Conservation (phyloP, 2,888 invertebrate genomes). For the Eristalis arbustorum region DNA sequence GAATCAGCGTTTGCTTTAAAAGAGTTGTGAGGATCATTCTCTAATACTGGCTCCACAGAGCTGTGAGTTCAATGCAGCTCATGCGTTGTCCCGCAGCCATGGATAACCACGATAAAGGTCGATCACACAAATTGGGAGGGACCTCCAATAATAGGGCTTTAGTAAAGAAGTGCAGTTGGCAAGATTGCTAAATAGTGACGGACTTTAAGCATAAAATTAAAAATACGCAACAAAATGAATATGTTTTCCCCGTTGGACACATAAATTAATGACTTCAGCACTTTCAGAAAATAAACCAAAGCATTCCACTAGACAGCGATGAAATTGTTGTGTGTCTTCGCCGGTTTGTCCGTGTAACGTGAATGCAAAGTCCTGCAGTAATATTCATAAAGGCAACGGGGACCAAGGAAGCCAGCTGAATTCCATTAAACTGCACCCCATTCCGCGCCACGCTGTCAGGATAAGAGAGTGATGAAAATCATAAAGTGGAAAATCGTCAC, state of each 20-base stretch:
- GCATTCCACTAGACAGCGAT: not conserved
- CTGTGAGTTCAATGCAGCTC: no score
- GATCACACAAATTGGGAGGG: no score
- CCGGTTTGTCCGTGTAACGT: not conserved
- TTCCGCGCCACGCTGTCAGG: not conserved
- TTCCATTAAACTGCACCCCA: conserved; percentile 25
- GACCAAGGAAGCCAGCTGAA: conserved; percentile 42
- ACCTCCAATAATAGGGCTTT: no score
- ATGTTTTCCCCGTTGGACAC: not conserved
- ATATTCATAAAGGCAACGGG: conserved; percentile 2
- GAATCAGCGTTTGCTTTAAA: no score
- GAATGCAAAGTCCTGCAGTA: not conserved
- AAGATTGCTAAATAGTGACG: no score
- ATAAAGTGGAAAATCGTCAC: conserved; percentile 65
- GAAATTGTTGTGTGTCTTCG: not conserved
- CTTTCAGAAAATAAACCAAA: not conserved
- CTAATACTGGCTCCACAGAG: no score
- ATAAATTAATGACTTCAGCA: not conserved
- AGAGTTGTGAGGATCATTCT: no score
- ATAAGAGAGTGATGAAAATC: conserved; percentile 33
- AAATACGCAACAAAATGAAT: not conserved
- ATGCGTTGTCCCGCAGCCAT: no score
- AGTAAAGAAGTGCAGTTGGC: no score
- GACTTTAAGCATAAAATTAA: not conserved
- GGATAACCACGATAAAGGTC: no score